Percentiles rank a stretch among this genome's conserved stretches.
phyloP scores from a whole-genome alignment of 2,797 vertebrate species.

The Silurus aristotelis region DNA sequence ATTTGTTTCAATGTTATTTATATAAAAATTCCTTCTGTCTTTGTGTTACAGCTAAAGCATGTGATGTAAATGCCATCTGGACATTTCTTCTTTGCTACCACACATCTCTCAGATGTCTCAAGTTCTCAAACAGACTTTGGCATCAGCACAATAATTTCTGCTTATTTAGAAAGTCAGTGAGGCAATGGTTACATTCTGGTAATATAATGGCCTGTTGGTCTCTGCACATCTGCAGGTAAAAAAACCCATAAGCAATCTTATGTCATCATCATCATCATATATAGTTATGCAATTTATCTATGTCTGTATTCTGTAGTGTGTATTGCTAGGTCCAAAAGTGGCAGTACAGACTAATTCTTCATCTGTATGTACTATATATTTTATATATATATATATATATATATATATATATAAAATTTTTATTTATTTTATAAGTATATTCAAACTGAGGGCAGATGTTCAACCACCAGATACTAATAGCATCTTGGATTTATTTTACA shows the following conservation, averaged over 20 bases:
- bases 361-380: neutral
- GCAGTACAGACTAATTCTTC: neutral
- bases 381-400: too few relatives aligned
- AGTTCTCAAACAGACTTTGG: too few relatives aligned
- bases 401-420: too few relatives aligned
- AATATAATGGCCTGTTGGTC: neutral
- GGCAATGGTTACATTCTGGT: neutral
- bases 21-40: neutral
- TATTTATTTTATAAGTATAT: too few relatives aligned
- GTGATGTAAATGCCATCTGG: neutral
- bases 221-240: neutral
- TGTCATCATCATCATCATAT: neutral
- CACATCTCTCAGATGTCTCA: neutral
- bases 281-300: neutral
- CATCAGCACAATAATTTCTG: neutral
- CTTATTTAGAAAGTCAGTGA: neutral
- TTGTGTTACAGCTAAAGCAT: neutral
- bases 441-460: too few relatives aligned
- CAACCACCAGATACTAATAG: too few relatives aligned
- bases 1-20: neutral
- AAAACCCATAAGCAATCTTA: neutral
- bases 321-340: neutral
- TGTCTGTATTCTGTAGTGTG: neutral
- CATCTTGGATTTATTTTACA: too few relatives aligned
- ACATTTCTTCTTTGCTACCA: neutral